Evolutionary conservation across 1,140 invertebrate genomes (phyloP).

Genomic region (Mesaphorura yosii): DNA sequence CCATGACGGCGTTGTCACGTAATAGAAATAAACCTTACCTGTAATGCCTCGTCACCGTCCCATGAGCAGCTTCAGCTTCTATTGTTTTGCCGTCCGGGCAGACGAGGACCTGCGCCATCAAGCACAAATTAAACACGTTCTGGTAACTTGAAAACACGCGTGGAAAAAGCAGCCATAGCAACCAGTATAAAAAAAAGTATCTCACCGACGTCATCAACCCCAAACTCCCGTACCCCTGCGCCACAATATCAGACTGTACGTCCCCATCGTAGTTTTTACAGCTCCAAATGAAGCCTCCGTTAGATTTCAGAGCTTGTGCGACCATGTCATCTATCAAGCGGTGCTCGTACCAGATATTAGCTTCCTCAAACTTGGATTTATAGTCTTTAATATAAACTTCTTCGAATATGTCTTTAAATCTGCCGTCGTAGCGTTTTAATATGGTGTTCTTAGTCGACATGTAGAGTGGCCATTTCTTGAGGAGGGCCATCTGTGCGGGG

Average conservation of each 20-base stretch:
- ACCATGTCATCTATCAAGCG: constrained; percentile 86
- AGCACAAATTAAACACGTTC: too few relatives aligned
- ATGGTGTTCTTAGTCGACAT: constrained; percentile 87
- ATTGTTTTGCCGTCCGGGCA: constrained; percentile 84
- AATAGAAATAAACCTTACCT: constrained; percentile 39
- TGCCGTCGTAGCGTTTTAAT: constrained; percentile 75
- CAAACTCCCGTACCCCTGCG: constrained; percentile 72
- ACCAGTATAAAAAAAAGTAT: too few relatives aligned
- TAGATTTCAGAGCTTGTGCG: constrained; percentile 70
- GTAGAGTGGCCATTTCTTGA: constrained; percentile 71
- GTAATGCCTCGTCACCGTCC: constrained; percentile 82
- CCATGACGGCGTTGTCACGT: not conserved
- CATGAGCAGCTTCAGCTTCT: constrained; percentile 83
- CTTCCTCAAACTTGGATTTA: constrained; percentile 59
- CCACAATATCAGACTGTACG: constrained; percentile 60
- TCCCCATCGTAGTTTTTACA: constrained; percentile 29
- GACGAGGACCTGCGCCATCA: too few relatives aligned
- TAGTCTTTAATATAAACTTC: constrained; percentile 72
- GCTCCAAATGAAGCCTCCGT: constrained; percentile 27
- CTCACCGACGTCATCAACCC: constrained; percentile 89
- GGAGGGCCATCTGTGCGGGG: constrained; percentile 62
- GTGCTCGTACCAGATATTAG: constrained; percentile 81
- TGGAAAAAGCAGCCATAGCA: too few relatives aligned
- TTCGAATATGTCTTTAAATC: constrained; percentile 85
- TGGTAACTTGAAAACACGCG: too few relatives aligned